Base-by-base conservation (phyloP, 1,140 invertebrate species). In the Drosophila novamexicana region DNA sequence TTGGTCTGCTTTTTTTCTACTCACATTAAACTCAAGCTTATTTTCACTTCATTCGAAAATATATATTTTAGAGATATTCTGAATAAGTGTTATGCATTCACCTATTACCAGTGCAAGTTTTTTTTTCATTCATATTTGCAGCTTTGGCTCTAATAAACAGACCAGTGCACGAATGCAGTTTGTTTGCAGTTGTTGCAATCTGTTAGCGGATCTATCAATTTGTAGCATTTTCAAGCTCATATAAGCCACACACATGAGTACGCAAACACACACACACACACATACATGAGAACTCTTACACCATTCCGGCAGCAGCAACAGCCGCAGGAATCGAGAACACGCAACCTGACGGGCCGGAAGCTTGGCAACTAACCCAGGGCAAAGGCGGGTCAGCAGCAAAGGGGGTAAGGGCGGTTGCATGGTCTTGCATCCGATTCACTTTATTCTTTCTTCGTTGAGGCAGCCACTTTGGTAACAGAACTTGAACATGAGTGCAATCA, bases 401-500 rank as follows among this genome's bases (percentile, higher is more conserved):
- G 9, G 34, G 36, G 53, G 61, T 39, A 18, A 42, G 36, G 59
- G 16, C 34, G 37, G 9, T 29, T 40, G 59, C 63, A 63, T 37
- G 53, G 65, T 40, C 66, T 72, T 63, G 75, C 74, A 79, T 70
- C 69, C 66, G 75, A 70, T 80, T 74, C 66, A 67, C 57, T 75
- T 70, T 57, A 78, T 75, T 80, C 65, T 77, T 73, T 73, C 42
- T 73, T 64, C 64, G 63, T 64, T 63, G 66, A 59, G 64, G 56
- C 66, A 76, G 82, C 82, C 82, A 86, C 82, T 86, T 86, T 86
- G 79, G 82, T 79, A 84, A 64, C 79, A 86, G 79, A 85, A 86
- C 82, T 86, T 86, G 81, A 86, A 81, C 82, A 86, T 86, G 82
- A 86, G 82, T 86, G 82, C 82, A 86, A 86, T 86, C 82, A 86